Percentiles rank a stretch among this genome's conserved stretches.
Conservation (phyloP, 2,113 vertebrate genomes). For the Holacanthus passer region DNA sequence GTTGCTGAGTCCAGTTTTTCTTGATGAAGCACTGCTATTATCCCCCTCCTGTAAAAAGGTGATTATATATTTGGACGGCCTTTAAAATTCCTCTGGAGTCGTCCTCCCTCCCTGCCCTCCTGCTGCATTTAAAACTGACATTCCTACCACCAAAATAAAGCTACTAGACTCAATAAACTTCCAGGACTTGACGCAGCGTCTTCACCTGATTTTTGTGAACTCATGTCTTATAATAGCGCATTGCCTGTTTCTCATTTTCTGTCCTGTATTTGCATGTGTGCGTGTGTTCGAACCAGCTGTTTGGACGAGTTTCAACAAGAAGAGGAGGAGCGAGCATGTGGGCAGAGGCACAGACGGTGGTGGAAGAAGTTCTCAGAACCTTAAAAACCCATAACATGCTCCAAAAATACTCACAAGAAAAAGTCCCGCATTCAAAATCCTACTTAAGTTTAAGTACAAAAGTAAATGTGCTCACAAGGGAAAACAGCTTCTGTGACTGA, state of each 20-base stretch:
- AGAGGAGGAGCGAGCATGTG: conserved; percentile 7
- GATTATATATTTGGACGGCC: conserved; percentile 50
- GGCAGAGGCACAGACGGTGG: conserved; percentile 11
- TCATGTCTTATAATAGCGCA: neutral
- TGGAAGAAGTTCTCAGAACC: neutral
- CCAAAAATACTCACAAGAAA: neutral
- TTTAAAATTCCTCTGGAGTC: conserved; percentile 61
- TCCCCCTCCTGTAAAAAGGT: conserved; percentile 44
- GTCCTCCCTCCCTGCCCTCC: conserved; percentile 15
- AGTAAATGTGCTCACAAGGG: neutral
- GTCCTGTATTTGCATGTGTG: neutral
- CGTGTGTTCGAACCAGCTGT: conserved; percentile 57
- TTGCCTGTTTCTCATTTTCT: conserved; percentile 20
- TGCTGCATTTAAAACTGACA: conserved; percentile 45
- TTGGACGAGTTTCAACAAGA: conserved; percentile 61
- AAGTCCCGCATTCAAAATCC: neutral
- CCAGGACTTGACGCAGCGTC: neutral
- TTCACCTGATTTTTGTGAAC: conserved; percentile 6
- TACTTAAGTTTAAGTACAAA: neutral
- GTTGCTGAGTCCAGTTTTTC: conserved; percentile 46
- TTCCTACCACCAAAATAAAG: conserved; percentile 13
- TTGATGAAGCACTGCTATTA: conserved; percentile 52
- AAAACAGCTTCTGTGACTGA: neutral
- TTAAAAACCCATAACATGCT: neutral
- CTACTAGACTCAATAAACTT: neutral